Evolutionary conservation across 2,888 invertebrate species (phyloP).

Genomic region (Autographa gamma): DNA sequence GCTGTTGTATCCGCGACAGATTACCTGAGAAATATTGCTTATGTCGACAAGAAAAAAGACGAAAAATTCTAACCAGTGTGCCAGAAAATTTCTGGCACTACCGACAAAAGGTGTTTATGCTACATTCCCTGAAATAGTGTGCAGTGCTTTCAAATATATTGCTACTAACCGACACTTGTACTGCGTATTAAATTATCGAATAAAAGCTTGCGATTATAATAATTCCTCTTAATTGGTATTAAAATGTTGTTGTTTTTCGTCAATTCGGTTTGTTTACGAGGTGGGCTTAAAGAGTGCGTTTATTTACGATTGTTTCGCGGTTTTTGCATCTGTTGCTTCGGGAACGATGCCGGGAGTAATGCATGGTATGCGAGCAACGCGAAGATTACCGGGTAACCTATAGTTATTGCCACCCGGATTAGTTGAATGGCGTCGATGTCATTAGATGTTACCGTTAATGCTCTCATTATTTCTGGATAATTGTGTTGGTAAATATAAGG

Average conservation of each 20-base stretch:
- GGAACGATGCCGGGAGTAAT: conserved; percentile 35
- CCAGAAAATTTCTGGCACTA: conserved; percentile 62
- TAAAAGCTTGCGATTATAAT: conserved; percentile 52
- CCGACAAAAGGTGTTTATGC: conserved; percentile 57
- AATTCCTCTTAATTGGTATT: conserved; percentile 56
- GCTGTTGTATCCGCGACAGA: conserved; percentile 60
- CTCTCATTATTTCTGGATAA: conserved; percentile 24
- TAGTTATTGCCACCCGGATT: conserved; percentile 24
- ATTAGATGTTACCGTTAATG: conserved; percentile 25
- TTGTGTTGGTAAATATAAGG: conserved; percentile 13
- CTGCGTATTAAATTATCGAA: conserved; percentile 42
- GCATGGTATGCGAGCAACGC: conserved; percentile 25
- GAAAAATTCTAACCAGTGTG: conserved; percentile 43
- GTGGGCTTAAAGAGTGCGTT: conserved; percentile 14
- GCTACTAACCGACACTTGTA: conserved; percentile 48
- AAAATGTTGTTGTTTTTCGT: conserved; percentile 44
- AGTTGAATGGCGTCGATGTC: conserved; percentile 35
- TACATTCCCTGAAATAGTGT: conserved; percentile 41
- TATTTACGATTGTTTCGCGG: conserved; percentile 40
- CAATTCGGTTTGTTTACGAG: conserved; percentile 49
- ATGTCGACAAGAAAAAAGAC: conserved; percentile 43
- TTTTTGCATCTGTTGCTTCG: conserved; percentile 42
- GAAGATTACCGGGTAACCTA: conserved; percentile 12
- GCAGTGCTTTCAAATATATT: conserved; percentile 41
- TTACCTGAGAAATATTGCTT: conserved; percentile 64